Base-by-base conservation (phyloP, 1,140 invertebrate species). In the Anthonomus grandis region DNA sequence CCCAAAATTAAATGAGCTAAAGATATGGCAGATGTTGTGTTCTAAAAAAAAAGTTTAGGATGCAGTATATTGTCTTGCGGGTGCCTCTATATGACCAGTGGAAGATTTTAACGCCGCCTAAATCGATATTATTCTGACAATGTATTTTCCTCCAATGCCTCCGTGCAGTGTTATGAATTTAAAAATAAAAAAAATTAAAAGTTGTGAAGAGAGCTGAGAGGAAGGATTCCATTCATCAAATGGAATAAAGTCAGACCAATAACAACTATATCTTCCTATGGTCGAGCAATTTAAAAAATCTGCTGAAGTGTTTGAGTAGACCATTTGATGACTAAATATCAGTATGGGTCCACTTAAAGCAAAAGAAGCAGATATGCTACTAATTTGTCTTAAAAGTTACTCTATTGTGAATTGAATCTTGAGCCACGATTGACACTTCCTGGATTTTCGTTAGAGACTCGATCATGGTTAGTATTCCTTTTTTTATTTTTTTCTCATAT, bases 51-150 rank as follows among this genome's bases (percentile, higher is more conserved):
- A 60, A 48, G 15, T 42, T 62, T 70, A 67, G 69, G 68, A 71
- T 69, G 69, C 70, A 71, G n/a, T n/a, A 69, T 71, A 67, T 64
- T 66, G 63, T 73, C 70, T 74, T 74, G 72, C 70, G 66, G 65
- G 70, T 74, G 72, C 70, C 72, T 74, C 72, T 74, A 69, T 67
- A 67, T 65, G 67, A 69, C 70, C 71, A 67, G 68, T 65, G 66
- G 70, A 67, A 68, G 64, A 67, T 67, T 64, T 63, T 59, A 42
- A 41, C 57, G 44, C 27, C 56, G 58, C 64, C 59, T 60, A 50
- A 57, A 65, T 68, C 65, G 64, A 25, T 48, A 37, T 45, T 44
- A 25, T 17, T 18, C 12, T 10, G 22, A 22, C 15, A 34, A 18
- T 51, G 10, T 31, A 37, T 10, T 19, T 51, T 38, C 10, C 21